These are phyloP conservation scores for Clanis bilineata DNA, from an alignment of 2,888 invertebrate genomes.

Conservation along the genomic window DNA sequence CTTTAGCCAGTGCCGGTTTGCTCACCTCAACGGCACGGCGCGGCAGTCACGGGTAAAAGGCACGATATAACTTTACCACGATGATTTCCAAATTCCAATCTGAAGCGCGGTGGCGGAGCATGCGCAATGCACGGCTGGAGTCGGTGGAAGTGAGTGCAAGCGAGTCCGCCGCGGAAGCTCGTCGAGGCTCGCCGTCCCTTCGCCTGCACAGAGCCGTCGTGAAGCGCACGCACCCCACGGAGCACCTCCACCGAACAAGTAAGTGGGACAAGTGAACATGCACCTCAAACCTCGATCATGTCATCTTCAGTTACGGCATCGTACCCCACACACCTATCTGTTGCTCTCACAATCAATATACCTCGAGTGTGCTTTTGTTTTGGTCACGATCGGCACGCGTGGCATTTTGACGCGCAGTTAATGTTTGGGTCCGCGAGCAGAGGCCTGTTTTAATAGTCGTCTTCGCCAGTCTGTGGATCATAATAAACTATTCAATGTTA, in stretches of 20 bases:
- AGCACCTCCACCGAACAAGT: conserved; percentile 14
- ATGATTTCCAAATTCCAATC: conserved; percentile 25
- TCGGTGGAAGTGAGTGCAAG: conserved; percentile 16
- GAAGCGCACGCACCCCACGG: conserved; percentile 12
- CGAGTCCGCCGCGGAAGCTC: conserved; percentile 35
- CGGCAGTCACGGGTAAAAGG: background rate
- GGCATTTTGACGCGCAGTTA: conserved; percentile 29
- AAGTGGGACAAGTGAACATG: background rate
- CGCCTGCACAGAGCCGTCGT: conserved; percentile 12
- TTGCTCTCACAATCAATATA: conserved; percentile 58
- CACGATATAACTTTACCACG: conserved; percentile 9
- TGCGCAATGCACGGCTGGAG: conserved; percentile 35
- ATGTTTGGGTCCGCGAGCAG: background rate
- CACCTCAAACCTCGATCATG: background rate
- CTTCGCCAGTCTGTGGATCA: no score
- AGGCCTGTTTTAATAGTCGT: background rate
- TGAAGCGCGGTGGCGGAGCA: conserved; percentile 30
- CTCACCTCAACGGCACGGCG: background rate
- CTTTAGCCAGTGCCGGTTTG: background rate
- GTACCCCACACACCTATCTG: conserved; percentile 38
- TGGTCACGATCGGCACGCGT: conserved; percentile 40
- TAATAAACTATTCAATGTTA: no score
- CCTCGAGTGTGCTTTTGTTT: conserved; percentile 57
- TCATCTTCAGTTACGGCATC: background rate
- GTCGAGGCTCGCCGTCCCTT: conserved; percentile 23